Conservation (phyloP, 2,797 vertebrate species). For the Hafferia zeledoni region DNA sequence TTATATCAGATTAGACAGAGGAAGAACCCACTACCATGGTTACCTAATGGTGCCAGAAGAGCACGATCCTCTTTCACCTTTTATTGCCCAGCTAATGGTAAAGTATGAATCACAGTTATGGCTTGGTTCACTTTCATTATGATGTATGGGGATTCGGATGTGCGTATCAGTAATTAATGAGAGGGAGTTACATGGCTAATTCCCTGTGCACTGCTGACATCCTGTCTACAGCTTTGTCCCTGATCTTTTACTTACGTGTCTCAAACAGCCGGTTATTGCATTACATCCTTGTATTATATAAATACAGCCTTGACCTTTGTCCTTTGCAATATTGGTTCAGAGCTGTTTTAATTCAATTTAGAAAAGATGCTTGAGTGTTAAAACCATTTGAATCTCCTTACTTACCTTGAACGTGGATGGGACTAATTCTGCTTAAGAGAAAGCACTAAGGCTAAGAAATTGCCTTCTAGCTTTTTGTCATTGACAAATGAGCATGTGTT, state of each 20-base stretch:
- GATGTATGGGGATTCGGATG: neutral
- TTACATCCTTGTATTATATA: slow-evolving; percentile 65
- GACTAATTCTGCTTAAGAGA: neutral
- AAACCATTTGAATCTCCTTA: neutral
- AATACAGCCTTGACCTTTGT: slow-evolving; percentile 54
- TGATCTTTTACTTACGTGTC: slow-evolving; percentile 15
- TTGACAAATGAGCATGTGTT: neutral
- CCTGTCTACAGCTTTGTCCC: slow-evolving; percentile 62
- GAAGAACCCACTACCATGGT: neutral
- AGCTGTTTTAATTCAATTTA: slow-evolving; percentile 16
- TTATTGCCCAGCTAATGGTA: neutral
- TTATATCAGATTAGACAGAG: neutral
- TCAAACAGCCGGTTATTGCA: slow-evolving; percentile 54
- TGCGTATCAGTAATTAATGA: slow-evolving; percentile 16
- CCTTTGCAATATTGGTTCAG: slow-evolving; percentile 11
- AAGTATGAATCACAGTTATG: slow-evolving; percentile 1
- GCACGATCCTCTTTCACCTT: neutral
- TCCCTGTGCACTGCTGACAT: slow-evolving; percentile 47
- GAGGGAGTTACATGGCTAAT: slow-evolving; percentile 44
- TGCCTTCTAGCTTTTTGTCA: neutral
- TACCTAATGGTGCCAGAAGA: neutral
- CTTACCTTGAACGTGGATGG: neutral
- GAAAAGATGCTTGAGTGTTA: neutral
- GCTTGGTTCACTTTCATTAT: neutral
- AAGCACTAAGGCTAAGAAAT: neutral